These are phyloP conservation scores for Brachymystax lenok DNA, from an alignment of 2,797 vertebrate species.

Conservation along the genomic window DNA sequence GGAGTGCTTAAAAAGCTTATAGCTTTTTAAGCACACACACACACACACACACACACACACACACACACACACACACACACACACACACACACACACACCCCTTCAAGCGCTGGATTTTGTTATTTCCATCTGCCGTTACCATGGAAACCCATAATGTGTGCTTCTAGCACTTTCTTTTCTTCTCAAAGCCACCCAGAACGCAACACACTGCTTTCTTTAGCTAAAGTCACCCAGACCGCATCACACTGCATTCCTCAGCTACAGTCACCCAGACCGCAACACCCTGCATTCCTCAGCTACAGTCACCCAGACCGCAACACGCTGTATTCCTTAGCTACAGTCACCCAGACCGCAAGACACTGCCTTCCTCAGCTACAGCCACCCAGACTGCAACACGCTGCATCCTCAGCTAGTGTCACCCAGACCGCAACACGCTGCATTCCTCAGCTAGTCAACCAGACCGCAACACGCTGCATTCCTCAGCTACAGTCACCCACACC, in stretches of 20 bases:
- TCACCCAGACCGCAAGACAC: too few species aligned
- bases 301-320: too few species aligned
- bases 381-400: too few species aligned
- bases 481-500: constrained; percentile 39
- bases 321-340: too few species aligned
- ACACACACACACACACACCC: constrained; percentile 4
- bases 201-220: constrained; percentile 62
- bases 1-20: constrained; percentile 59
- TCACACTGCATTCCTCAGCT: too few species aligned
- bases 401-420: too few species aligned
- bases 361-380: too few species aligned
- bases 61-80: background rate
- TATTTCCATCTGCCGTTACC: constrained; percentile 65
- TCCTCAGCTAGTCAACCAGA: constrained; percentile 16
- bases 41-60: too few species aligned
- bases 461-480: constrained; percentile 58
- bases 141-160: constrained; percentile 75
- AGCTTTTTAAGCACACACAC: background rate
- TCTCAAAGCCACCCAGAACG: constrained; percentile 49
- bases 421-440: too few species aligned
- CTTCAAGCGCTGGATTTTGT: constrained; percentile 72
- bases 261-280: too few species aligned
- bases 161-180: constrained; percentile 66
- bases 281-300: too few species aligned
- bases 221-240: constrained; percentile 32